These are phyloP conservation scores for Taurulus bubalis DNA, from an alignment of 2,113 vertebrate genomes.

Conservation along the genomic window DNA sequence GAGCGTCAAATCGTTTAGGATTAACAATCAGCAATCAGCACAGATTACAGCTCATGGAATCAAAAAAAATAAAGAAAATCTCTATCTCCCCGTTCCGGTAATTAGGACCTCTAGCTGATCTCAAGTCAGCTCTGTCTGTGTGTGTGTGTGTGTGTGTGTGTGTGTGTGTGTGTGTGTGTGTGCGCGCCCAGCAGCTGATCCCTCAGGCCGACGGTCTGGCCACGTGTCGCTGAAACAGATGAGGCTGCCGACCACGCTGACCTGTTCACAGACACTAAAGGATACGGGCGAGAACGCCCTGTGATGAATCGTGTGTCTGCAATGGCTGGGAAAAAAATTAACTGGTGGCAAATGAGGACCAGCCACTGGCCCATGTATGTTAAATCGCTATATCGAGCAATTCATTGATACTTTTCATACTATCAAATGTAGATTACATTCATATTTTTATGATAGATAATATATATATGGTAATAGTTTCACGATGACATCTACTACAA, in stretches of 20 bases:
- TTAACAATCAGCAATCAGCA: constrained; percentile 46
- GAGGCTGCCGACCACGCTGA: constrained; percentile 66
- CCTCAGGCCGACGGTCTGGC: constrained; percentile 67
- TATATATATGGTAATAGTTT: background rate
- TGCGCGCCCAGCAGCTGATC: constrained; percentile 59
- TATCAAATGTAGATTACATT: background rate
- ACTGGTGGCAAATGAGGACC: constrained; percentile 32
- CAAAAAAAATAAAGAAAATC: background rate
- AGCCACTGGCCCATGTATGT: background rate
- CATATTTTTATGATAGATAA: background rate
- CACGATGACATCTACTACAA: too few relatives aligned
- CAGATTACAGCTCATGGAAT: constrained; percentile 39
- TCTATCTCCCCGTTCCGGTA: constrained; percentile 1
- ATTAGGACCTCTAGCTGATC: constrained; percentile 33
- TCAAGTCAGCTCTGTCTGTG: constrained; percentile 2
- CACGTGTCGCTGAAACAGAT: constrained; percentile 76
- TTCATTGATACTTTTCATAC: constrained; percentile 7
- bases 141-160: constrained; percentile 4
- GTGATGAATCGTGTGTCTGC: constrained; percentile 26
- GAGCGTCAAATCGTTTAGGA: constrained; percentile 30
- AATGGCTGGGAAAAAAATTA: constrained; percentile 32
- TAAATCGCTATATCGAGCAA: constrained; percentile 13
- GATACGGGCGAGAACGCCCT: constrained; percentile 33
- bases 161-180: constrained; percentile 9
- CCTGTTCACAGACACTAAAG: constrained; percentile 69